Percentiles rank a stretch among this genome's conserved stretches.
Conservation (phyloP, 2,888 invertebrate genomes). For the Cantharis lateralis region DNA sequence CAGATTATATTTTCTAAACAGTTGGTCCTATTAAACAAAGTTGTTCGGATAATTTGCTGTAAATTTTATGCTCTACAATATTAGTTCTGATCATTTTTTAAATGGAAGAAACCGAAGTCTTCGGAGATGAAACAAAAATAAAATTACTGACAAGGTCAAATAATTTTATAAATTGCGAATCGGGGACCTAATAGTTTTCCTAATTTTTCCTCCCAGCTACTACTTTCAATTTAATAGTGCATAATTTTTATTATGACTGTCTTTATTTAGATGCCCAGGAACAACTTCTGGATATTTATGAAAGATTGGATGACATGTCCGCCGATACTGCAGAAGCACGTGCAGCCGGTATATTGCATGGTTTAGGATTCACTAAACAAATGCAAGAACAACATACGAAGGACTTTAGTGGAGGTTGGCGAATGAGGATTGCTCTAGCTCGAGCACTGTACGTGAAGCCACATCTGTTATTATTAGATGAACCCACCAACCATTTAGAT, state of each 20-base stretch:
- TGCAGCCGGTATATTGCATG: constrained; percentile 93
- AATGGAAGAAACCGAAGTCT: too few relatives aligned
- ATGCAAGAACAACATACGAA: constrained; percentile 87
- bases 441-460: constrained; percentile 97
- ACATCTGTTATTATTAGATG: constrained; percentile 92
- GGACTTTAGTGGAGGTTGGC: constrained; percentile 94
- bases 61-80: too few relatives aligned
- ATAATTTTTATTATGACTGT: background rate
- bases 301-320: constrained; percentile 94
- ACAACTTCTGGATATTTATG: constrained; percentile 96
- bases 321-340: constrained; percentile 94
- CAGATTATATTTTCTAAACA: too few relatives aligned
- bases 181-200: too few relatives aligned
- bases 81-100: too few relatives aligned
- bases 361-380: constrained; percentile 89
- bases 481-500: constrained; percentile 99
- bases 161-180: too few relatives aligned
- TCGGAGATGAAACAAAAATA: too few relatives aligned
- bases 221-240: too few relatives aligned
- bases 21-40: too few relatives aligned
- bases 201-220: too few relatives aligned
- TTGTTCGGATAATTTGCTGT: too few relatives aligned
- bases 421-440: constrained; percentile 98
- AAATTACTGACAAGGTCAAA: too few relatives aligned
- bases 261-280: constrained; percentile 80